Base-by-base conservation (phyloP, 2,888 invertebrate species). In the Onthophagus sagittarius region DNA sequence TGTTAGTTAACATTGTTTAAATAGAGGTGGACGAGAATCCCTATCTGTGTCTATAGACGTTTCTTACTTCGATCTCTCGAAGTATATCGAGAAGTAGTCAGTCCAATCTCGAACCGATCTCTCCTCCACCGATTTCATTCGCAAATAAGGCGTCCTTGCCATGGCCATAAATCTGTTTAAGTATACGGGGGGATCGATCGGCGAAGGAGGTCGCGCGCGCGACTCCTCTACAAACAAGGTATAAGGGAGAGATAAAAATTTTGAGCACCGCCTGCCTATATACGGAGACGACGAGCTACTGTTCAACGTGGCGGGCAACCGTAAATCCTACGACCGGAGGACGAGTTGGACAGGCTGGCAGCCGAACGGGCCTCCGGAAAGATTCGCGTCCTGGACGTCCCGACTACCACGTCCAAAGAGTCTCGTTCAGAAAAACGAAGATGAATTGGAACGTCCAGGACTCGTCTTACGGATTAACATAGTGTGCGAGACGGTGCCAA, bases 221-320 rank as follows among this genome's bases (percentile, higher is more conserved):
- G 80, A 82, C 81, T 82, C 82, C 82, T 81, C 81, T 83, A 83
- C 83, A 83, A 84, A 84, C 84, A 85, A 84, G 84, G 84, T 82
- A 82, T 84, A 83, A 83, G 84, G 82, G 83, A 84, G 83, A 84
- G 84, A 85, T 84, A 85, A 85, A 85, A 84, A 85, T 85, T 85
- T 85, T 84, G 84, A 85, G 84, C 83, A 84, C 84, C 82, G 67
- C 23, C 32, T 67, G 67, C 67, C 67, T 67, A 67, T 67, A 67
- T 67, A 67, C 67, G 67, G 67, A 15, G 7, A 13, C 23, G 67
- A n/a, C 13, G 23, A 32, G 67, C 67, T 67, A 67, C 67, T 67
- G 67, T 67, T 67, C 67, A 5, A 67, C 67, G 67, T 80, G 78
- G 80, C 79, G 79, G 78, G 79, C 78, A 77, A 78, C 81, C 80